Evolutionary conservation across 2,888 invertebrate genomes (phyloP), one percentile per base, ranked within the genome.

Genomic region (Candidula unifasciata): DNA sequence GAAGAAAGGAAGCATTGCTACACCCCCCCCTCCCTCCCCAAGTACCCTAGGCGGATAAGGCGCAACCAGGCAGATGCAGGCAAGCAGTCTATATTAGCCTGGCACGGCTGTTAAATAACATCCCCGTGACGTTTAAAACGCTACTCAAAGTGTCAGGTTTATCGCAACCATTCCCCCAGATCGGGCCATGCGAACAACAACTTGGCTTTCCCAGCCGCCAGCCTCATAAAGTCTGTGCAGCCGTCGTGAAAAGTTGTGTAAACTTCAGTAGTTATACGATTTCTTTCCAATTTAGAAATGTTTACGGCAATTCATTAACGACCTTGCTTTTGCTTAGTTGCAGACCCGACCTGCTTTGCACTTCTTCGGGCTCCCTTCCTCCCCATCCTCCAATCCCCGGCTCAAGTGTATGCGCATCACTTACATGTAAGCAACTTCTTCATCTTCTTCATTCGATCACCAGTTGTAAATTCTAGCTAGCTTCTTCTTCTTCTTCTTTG

Each of bases 91-190:
- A 35, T 21, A 33, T 35, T 37, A 1, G 64, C 30, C 57, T 60
- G 64, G 10, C 64, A 64, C 6, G n/a, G 33, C 16, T 30, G 24
- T 24, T 35, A 35, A 77, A 77, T 44, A 44, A 44, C 44, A 44
- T 60, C 60, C 24, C 35, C 24, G n/a, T n/a, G 35, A 24, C 60
- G 35, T 76, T 64, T 64, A 78, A 78, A 60, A 64, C 44, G 60
- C 60, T 78, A 64, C 60, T 78, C 5, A 78, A 78, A 78, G 77
- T 78, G 77, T 64, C 77, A 78, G 35, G n/a, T 64, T 64, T 78
- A 78, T 78, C 64, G n/a, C 30, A n/a, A 24, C 77, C 57, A 60
- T 77, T 30, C 24, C 60, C 57, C 10, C 16, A n/a, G 60, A 35
- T 35, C 10, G n/a, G 35, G 57, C 60, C 60, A 64, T 35, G 77